Evolutionary conservation across 2,113 vertebrate genomes (phyloP), one percentile per base, ranked within the genome.

Genomic region (Fulica atra): DNA sequence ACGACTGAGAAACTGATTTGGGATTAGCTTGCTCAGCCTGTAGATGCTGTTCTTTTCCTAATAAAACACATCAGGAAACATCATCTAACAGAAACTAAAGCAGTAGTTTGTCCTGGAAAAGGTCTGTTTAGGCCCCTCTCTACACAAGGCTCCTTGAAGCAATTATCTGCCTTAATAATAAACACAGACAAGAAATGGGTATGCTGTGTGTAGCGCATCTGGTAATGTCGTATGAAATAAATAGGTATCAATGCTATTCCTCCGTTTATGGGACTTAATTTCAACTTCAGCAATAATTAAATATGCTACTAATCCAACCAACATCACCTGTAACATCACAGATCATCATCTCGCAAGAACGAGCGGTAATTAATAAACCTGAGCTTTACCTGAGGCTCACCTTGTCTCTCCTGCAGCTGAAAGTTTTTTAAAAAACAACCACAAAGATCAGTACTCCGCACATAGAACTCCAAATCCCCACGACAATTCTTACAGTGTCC

Each of bases 21-120:
- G 81, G 93, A 93, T 93, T 83, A 86, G 82, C 20, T 63, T 71
- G 61, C 61, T 91, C 90, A 95, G 80, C 81, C 89, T 94, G 86
- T 81, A 97, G 92, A 92, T 91, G 91, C 81, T 96, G 94, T 81
- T 93, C 63, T 83, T 96, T 90, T 94, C 92, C 93, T 93, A 78
- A 84, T 82, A 69, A 92, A 79, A 74, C 57, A 63, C 81, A 92
- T 73, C 71, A 91, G 56, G 56, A 96, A 96, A 93, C 42, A 76
- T 66, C 13, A 80, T 48, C 53, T 76, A 81, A 74, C 4, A 44
- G 56, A 94, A 94, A 95, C 46, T 66, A 73, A 85, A 94, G 46
- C 26, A 51, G 16, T 26, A 38, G 29, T 78, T 66, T 81, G 42
- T 71, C 40, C 51, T 76, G 38, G 63, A 54, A 94, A 89, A 93